phyloP scores from a whole-genome alignment of 2,797 vertebrate genomes.

The Artibeus jamaicensis region DNA sequence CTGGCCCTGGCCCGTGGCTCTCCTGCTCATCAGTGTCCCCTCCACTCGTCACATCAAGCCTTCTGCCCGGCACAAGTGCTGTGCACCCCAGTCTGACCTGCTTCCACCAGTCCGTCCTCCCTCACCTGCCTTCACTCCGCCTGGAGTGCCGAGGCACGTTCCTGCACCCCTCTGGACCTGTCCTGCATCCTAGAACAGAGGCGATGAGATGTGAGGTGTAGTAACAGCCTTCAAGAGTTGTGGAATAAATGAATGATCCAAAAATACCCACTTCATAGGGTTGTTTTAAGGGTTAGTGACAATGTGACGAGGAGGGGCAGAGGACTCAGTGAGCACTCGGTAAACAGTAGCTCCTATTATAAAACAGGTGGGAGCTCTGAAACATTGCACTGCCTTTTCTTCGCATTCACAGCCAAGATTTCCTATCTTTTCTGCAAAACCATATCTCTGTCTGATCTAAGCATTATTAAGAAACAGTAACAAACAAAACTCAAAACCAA shows the following conservation, averaged over 20 bases:
- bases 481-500: conserved; percentile 29
- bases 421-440: not conserved
- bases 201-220: accelerated
- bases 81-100: not conserved
- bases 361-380: not conserved
- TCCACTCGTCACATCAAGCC: not conserved
- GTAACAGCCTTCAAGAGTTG: not conserved
- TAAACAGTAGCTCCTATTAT: not conserved
- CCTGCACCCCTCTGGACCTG: not conserved
- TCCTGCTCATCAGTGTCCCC: not conserved
- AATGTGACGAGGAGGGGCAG: not conserved
- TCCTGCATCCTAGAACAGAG: not conserved
- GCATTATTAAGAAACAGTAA: conserved; percentile 40
- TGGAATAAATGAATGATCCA: not conserved
- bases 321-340: not conserved
- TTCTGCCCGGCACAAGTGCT: not conserved
- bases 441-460: conserved; percentile 1
- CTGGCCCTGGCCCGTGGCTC: not conserved
- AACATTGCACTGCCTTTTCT: not conserved
- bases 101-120: accelerated
- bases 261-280: not conserved
- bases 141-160: not conserved
- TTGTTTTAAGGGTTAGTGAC: not conserved
- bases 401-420: not conserved
- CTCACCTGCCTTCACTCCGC: not conserved